A percentile compares a stretch with the other conserved stretches of the same genome.
Evolutionary conservation across 2,113 vertebrate species (phyloP).

Genomic region (Puntigrus tetrazona): DNA sequence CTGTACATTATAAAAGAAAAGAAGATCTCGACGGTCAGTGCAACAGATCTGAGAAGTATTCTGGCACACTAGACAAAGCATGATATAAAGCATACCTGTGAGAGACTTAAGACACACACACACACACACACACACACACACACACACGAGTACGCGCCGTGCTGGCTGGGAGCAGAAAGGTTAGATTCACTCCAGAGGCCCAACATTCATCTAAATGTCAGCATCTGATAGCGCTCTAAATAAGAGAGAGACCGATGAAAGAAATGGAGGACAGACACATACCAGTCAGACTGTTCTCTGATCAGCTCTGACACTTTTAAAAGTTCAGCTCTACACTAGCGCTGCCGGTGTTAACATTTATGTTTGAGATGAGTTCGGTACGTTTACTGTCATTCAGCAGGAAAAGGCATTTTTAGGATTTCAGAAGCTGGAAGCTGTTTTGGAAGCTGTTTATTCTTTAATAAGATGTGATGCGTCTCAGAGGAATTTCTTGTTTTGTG

Average conservation of each 20-base stretch:
- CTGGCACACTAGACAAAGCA: background rate
- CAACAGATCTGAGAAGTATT: background rate
- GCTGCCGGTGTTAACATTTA: background rate
- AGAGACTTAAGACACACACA: conserved; percentile 6
- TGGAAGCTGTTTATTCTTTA: background rate
- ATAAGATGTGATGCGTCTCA: background rate
- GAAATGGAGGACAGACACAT: background rate
- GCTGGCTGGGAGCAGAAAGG: conserved; percentile 67
- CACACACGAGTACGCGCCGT: conserved; percentile 11
- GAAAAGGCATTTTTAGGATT: background rate
- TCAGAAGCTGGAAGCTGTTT: background rate
- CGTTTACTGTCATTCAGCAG: background rate
- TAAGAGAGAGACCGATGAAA: conserved; percentile 43
- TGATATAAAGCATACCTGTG: background rate
- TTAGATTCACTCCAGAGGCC: conserved; percentile 68
- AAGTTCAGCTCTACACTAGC: conserved; percentile 3
- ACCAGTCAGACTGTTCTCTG: background rate
- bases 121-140: conserved; percentile 20
- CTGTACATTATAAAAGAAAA: background rate
- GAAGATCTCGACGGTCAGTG: background rate
- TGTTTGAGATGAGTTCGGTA: background rate
- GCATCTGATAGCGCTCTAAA: conserved; percentile 70
- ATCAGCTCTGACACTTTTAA: conserved; percentile 17
- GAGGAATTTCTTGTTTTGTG: background rate
- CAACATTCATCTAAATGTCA: conserved; percentile 79